Percentiles rank a stretch among this genome's conserved stretches.
These are phyloP conservation scores for Smittia sp. DNA, from an alignment of 2,888 invertebrate species.

Conservation along the genomic window DNA sequence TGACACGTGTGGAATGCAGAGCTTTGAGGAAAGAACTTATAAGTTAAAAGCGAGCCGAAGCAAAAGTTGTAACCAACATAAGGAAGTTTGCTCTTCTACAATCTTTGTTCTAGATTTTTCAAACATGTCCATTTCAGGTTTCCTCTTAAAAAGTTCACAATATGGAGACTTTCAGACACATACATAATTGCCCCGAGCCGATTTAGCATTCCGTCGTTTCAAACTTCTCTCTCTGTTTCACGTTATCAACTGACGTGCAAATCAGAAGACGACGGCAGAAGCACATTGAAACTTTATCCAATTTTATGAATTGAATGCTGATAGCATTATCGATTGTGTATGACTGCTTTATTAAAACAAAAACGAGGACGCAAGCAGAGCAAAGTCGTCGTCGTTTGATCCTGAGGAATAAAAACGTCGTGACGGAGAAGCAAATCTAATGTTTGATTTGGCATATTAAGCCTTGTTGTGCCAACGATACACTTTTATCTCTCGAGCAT, in stretches of 20 bases:
- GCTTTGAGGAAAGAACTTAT: no score
- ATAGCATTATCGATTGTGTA: conserved; percentile 18
- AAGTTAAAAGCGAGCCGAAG: no score
- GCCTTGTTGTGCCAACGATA: conserved; percentile 17
- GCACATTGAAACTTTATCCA: not conserved
- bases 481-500: not conserved
- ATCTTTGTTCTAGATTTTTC: no score
- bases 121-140: no score
- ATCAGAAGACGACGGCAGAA: not conserved
- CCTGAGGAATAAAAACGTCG: not conserved
- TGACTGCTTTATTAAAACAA: conserved; percentile 28
- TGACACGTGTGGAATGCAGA: no score
- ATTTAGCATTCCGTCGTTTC: no score
- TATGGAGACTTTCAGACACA: no score
- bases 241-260: not conserved
- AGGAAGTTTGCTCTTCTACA: no score
- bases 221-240: not conserved
- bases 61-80: no score
- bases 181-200: no score
- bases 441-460: conserved; percentile 24
- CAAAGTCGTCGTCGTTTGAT: not conserved
- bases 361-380: not conserved
- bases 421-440: not conserved
- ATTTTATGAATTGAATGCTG: conserved; percentile 3
- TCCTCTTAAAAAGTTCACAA: no score